A percentile compares a stretch with the other conserved stretches of the same genome.
These are phyloP conservation scores for Trematocara stigmaticum DNA, from an alignment of 2,113 vertebrate species.

Conservation along the genomic window DNA sequence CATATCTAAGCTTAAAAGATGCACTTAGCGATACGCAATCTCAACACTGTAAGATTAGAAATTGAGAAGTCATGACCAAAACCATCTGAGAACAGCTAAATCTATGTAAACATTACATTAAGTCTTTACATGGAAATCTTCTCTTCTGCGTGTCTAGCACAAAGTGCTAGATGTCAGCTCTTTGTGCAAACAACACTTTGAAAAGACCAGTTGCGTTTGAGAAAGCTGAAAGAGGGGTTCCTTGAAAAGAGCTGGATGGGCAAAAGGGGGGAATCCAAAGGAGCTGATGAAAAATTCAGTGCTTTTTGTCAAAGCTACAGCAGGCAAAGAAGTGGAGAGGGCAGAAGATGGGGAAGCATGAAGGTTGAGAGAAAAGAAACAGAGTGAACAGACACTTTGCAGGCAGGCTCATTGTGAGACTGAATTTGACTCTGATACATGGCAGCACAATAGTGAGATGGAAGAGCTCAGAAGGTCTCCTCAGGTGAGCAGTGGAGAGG, in stretches of 20 bases:
- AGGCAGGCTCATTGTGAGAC: slow-evolving; percentile 2
- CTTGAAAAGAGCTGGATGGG: slow-evolving; percentile 36
- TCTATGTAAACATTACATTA: slow-evolving; percentile 1
- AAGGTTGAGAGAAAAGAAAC: background rate
- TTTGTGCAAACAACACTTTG: slow-evolving; percentile 42
- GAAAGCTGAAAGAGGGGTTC: slow-evolving; percentile 43
- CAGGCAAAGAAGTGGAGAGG: slow-evolving; percentile 25
- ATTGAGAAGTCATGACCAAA: background rate
- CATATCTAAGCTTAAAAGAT: background rate
- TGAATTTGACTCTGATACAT: slow-evolving; percentile 11
- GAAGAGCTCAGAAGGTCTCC: background rate
- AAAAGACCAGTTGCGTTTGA: slow-evolving; percentile 44
- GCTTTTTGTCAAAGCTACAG: slow-evolving; percentile 58
- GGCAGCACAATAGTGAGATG: background rate
- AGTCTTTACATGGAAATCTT: slow-evolving; percentile 1
- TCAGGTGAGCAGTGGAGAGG: slow-evolving; percentile 8
- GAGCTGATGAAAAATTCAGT: slow-evolving; percentile 66
- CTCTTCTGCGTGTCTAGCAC: background rate
- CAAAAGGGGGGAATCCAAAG: slow-evolving; percentile 27
- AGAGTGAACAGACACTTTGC: slow-evolving; percentile 1
- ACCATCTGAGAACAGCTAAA: background rate
- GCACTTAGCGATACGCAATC: background rate
- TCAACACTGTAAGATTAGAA: background rate
- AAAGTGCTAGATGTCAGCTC: slow-evolving; percentile 24
- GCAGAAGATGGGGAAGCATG: background rate